Base-by-base conservation (phyloP, 2,888 invertebrate genomes). In the Heliconius cydno region DNA sequence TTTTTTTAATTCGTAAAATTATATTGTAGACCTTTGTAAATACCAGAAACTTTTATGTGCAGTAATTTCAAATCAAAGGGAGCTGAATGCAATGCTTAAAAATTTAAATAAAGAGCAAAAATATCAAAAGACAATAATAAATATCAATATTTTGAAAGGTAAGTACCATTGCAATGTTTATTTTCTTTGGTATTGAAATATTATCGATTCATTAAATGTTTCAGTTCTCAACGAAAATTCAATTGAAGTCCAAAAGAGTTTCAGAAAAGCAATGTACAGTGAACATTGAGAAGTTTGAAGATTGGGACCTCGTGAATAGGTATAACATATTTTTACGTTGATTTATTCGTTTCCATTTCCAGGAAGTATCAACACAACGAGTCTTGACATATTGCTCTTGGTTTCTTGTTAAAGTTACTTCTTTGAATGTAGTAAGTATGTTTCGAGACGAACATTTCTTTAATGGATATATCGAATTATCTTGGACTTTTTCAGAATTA, bases 211-310 rank as follows among this genome's bases (percentile, higher is more conserved):
- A 22, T 70, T 71, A 30, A 78, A 68, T 78, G 72, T 81, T 81
- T 81, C 81, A 81, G 81, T 73, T 70, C 28, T 41, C 70, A 52
- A 76, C 78, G n/a, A 25, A 25, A 57, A 60, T 60, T 73, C 34
- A 60, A n/a, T 73, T 25, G 73, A 19, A 75, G 72, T 76, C 72
- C 34, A 25, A 79, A 78, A 81, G 52, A 66, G 30, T 81, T 81
- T 81, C 80, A 81, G 81, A 60, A 73, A 60, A 38, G 34, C 60
- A 34, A 57, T 60, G 73, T n/a, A 34, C 19, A 65, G 34, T 68
- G 67, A 68, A 73, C 46, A 77, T 63, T 7, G 7, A 25, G 13
- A 25, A 25, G 41, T 25, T 70, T 46, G 7, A 70, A 70, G 19
- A 25, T 6, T 46, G 38, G 73, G 73, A 73, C 25, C 15, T 57